Evolutionary conservation across 2,797 vertebrate species (phyloP), one percentile per base, ranked within the genome.

Genomic region (Labeo calbasu): DNA sequence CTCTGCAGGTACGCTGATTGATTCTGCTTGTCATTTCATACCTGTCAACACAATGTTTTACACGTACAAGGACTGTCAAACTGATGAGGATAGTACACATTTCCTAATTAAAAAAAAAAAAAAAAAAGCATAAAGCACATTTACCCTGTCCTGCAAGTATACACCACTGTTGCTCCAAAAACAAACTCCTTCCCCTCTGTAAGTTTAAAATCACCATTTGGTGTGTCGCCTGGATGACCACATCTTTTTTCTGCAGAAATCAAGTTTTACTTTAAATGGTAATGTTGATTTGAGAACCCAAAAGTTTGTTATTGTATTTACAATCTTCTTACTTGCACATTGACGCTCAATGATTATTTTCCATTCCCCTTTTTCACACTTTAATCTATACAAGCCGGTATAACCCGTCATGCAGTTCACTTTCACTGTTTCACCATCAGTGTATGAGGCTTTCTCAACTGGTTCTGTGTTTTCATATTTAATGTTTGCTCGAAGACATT

Each of bases 61-160:
- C 21, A 23, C 19, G 46, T 23, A 69, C n/a, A 72, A 40, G 0
- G 7, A 71, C 0, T 25, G 46, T 28, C 25, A 50, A 28, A 72
- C 57, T 25, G 1, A 23, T 5, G 11, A 17, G 0, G 43, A 25
- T 10, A 71, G 3, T 25, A 28, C 9, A 17, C 3, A 72, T 28
- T 72, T 11, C 63, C 32, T 65, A 17, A 2, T 17, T n/a, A n/a
- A n/a, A n/a, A 23, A 1, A 28, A 72, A 25, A 28, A 12, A 59
- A 32, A n/a, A 32, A 5, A 71, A 1, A 4, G 40, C 25, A 46
- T 25, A 25, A 55, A 36, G 11, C 11, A 9, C 4, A 4, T 73
- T 63, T 93, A 95, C 95, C 95, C 95, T 84, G 46, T 85, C 0
- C 91, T 88, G 86, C 95, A 95, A 55, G 77, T 90, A 79, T 94